A percentile compares a stretch with the other conserved stretches of the same genome.
Conservation (phyloP, 2,888 invertebrate genomes). For the Bembecia ichneumoniformis region DNA sequence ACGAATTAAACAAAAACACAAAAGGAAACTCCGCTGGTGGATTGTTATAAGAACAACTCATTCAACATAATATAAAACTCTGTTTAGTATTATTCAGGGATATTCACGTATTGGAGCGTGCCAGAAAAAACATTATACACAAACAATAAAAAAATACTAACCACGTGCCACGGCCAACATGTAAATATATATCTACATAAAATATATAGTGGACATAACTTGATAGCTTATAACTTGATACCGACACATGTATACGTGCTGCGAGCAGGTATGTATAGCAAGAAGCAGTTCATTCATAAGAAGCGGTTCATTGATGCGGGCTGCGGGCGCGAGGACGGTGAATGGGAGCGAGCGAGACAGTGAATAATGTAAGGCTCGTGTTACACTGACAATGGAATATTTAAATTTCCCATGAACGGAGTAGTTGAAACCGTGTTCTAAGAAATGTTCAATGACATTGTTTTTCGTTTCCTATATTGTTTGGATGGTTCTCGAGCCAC, state of each 20-base stretch:
- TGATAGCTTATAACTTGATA: constrained; percentile 37
- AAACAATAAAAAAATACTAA: constrained; percentile 18
- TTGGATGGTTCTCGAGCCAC: too few species aligned
- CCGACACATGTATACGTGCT: constrained; percentile 30
- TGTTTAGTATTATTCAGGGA: not conserved
- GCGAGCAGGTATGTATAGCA: constrained; percentile 53
- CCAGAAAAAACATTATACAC: not conserved
- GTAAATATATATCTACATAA: constrained; percentile 29
- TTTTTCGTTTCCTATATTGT: constrained; percentile 18
- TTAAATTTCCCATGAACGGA: constrained; percentile 40
- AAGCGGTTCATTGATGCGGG: constrained; percentile 68
- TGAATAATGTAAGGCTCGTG: constrained; percentile 45
- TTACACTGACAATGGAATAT: constrained; percentile 57
- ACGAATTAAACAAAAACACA: too few species aligned
- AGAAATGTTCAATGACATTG: constrained; percentile 48
- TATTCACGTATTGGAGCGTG: not conserved
- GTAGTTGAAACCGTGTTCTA: constrained; percentile 47
- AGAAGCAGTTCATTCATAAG: constrained; percentile 68
- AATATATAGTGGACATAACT: constrained; percentile 8
- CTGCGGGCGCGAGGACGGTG: constrained; percentile 52
- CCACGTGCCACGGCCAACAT: constrained; percentile 49
- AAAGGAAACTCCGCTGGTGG: too few species aligned
- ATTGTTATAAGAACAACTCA: not conserved
- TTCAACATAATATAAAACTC: not conserved
- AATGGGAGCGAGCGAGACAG: constrained; percentile 65